Evolutionary conservation across 2,113 vertebrate species (phyloP).

Genomic region (Erinaceus europaeus): DNA sequence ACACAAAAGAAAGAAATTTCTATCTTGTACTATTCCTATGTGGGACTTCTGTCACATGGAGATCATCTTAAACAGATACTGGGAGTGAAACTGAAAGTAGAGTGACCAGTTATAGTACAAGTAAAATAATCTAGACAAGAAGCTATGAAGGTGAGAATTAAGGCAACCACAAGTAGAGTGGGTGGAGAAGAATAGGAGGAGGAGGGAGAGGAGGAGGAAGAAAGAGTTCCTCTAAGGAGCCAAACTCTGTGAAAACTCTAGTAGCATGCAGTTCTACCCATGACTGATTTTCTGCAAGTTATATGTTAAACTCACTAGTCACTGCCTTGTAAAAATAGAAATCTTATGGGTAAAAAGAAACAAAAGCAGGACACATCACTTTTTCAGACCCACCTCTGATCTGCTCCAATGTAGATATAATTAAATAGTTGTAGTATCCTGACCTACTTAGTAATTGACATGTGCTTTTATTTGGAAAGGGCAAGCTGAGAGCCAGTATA

Average conservation of each 20-base stretch:
- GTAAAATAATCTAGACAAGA: neutral
- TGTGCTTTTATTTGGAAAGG: neutral
- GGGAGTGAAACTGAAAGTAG: neutral
- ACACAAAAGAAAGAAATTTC: neutral
- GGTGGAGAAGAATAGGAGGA: neutral
- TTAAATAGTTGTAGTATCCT: neutral
- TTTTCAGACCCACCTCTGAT: neutral
- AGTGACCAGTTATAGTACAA: neutral
- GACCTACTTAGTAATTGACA: slow-evolving; percentile 30
- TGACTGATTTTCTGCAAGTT: neutral
- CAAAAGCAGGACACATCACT: slow-evolving; percentile 22
- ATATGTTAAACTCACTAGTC: neutral
- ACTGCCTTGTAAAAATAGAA: slow-evolving; percentile 54
- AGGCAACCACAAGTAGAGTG: neutral
- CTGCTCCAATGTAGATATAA: neutral
- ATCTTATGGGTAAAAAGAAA: slow-evolving; percentile 41
- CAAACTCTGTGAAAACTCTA: neutral
- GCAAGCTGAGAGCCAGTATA: neutral
- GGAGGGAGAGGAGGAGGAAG: neutral
- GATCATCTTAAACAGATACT: neutral
- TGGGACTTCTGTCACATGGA: neutral
- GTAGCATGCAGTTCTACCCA: neutral
- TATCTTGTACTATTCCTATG: neutral
- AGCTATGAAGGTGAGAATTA: neutral
- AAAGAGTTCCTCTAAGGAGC: neutral